Evolutionary conservation across 2,797 vertebrate species (phyloP), one percentile per base, ranked within the genome.

Genomic region (Ctenopoma kingsleyae): DNA sequence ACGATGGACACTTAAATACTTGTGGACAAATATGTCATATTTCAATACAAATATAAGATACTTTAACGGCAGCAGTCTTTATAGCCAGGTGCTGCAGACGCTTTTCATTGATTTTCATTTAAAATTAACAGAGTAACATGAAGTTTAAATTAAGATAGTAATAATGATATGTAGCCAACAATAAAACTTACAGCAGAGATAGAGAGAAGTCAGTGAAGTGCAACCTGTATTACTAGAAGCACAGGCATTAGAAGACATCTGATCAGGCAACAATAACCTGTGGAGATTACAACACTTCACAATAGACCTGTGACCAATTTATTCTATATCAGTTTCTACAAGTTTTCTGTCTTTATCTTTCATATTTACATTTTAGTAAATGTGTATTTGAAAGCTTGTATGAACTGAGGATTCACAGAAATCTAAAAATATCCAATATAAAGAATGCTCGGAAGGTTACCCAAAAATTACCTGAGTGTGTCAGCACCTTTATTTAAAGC

Each of bases 401-500:
- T 44, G 32, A 32, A 40, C 46, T 65, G 12, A 41, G 38, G 9
- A 25, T 40, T 9, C 43, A 17, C 3, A 61, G n/a, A 60, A 55
- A 51, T 40, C 17, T 49, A 5, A 35, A 5, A 8, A 46, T 15
- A 8, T 16, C 5, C 16, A 11, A 10, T 41, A 20, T 49, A 13
- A 49, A 64, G 35, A 11, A 9, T 56, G 16, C 19, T 60, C 59
- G 32, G 41, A 32, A 55, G 19, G 5, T 17, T 22, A 38, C 58
- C 11, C 4, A 5, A 73, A 50, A 57, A 47, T 32, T 38, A 30
- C 5, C 47, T 32, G 49, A 41, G 27, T 47, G 59, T 53, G 20
- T 79, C 78, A 73, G 60, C 43, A 50, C 1, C 40, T 78, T 75
- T 76, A 56, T 76, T 60, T 61, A 23, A 41, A 66, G 23, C 60